Conservation (phyloP, 2,113 vertebrate species). For the Piprites chloris region DNA sequence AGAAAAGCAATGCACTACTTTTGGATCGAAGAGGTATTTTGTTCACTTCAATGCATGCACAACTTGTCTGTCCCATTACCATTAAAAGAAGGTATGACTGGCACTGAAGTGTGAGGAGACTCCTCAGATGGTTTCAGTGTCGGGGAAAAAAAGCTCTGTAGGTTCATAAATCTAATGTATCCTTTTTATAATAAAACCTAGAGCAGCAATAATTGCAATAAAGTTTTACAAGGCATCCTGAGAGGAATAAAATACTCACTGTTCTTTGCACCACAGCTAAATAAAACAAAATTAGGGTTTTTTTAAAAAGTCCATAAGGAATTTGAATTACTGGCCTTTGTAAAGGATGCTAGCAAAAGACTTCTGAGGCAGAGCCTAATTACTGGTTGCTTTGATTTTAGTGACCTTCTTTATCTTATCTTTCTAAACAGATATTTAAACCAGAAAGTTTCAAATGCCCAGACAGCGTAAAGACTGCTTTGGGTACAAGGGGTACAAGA, state of each 20-base stretch:
- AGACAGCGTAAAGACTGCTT: not conserved
- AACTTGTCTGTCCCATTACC: not conserved
- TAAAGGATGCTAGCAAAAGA: not conserved
- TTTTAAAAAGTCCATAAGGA: not conserved
- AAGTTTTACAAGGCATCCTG: constrained; percentile 5
- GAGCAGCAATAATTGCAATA: constrained; percentile 18
- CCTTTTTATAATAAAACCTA: constrained; percentile 21
- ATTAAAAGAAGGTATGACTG: not conserved
- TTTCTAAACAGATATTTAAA: not conserved
- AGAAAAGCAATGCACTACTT: not conserved
- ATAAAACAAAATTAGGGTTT: constrained; percentile 1
- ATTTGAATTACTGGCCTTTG: not conserved
- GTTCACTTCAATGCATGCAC: not conserved
- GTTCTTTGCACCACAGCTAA: not conserved
- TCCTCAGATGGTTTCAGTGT: not conserved
- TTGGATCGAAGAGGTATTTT: not conserved
- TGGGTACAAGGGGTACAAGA: not conserved
- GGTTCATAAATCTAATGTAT: constrained; percentile 21
- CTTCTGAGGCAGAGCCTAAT: not conserved
- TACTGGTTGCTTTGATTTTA: constrained; percentile 19
- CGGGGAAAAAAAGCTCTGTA: not conserved
- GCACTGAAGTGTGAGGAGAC: not conserved
- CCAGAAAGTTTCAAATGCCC: not conserved
- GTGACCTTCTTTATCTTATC: not conserved
- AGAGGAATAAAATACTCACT: constrained; percentile 19